Base-by-base conservation (phyloP, 2,113 vertebrate genomes). In the Saimiri boliviensis region DNA sequence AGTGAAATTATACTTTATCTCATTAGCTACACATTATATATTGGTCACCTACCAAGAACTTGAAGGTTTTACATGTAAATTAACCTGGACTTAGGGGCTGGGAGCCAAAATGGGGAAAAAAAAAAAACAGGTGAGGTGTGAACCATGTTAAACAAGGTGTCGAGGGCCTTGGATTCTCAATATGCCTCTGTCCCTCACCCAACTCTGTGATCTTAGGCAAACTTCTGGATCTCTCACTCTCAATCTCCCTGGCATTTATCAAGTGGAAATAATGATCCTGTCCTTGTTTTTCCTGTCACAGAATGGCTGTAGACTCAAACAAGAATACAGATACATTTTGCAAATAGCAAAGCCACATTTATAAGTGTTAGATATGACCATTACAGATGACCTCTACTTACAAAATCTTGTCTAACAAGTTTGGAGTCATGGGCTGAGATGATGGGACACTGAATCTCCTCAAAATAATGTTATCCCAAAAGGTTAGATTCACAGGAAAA, bases 1-100 rank as follows among this genome's bases (percentile, higher is more conserved):
- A 95, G 79, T 91, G 74, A 79, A 97, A 96, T 71, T 92, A 80
- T 91, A 81, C 83, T 95, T 97, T 87, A 93, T 98, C 86, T 93
- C 80, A 91, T 96, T 96, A 97, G 92, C 63, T 60, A 54, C 79
- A 79, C 49, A 90, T 95, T 93, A 94, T 82, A 84, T 89, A 94
- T 81, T 93, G 91, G 80, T 96, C 76, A 95, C 89, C 87, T 85
- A 94, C 83, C 40, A 94, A 94, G 89, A 94, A 92, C 52, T 89
- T 92, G 73, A 52, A 90, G 85, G 86, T 96, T 90, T 94, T 83
- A 87, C 66, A 96, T 97, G 89, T 89, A 96, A 96, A 97, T 98
- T 70, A 91, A 25, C 49, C 70, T 66, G 32, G 21, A 30, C 80
- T 45, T 12, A 60, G 54, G 56, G 47, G 54, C 60, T 42, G n/a